A percentile compares a stretch with the other conserved stretches of the same genome.
Evolutionary conservation across 1,140 invertebrate genomes (phyloP).

Genomic region (Phortica variegata): DNA sequence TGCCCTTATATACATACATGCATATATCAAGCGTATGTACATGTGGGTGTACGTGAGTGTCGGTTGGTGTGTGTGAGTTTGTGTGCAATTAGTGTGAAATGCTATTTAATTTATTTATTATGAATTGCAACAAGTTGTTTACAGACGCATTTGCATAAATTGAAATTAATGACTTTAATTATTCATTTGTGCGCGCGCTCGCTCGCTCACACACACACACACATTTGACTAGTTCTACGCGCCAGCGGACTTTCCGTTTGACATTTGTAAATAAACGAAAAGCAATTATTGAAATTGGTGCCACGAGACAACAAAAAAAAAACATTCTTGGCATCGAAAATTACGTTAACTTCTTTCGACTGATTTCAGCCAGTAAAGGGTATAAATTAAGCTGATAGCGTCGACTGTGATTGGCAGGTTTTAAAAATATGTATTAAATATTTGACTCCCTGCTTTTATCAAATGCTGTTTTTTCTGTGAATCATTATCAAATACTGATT

Average conservation of each 20-base stretch:
- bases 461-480: too few relatives aligned
- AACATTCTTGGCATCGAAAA: too few relatives aligned
- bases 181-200: constrained; percentile 28
- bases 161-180: constrained; percentile 55
- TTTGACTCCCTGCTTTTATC: too few relatives aligned
- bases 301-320: constrained; percentile 34
- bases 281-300: constrained; percentile 53
- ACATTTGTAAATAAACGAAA: constrained; percentile 16
- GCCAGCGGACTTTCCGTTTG: too few relatives aligned
- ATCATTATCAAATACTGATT: too few relatives aligned
- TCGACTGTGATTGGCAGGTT: too few relatives aligned
- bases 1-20: background rate
- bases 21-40: background rate
- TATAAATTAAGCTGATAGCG: too few relatives aligned
- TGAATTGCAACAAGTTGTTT: constrained; percentile 55
- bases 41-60: constrained; percentile 1
- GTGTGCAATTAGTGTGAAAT: constrained; percentile 54
- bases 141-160: constrained; percentile 55
- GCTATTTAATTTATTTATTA: constrained; percentile 55
- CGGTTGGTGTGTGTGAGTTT: constrained; percentile 23
- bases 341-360: too few relatives aligned
- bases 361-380: too few relatives aligned
- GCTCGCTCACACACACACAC: too few relatives aligned
- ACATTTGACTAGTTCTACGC: too few relatives aligned
- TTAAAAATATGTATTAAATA: too few relatives aligned